Conservation (phyloP, 2,888 invertebrate species). For the Calameuta idolon region DNA sequence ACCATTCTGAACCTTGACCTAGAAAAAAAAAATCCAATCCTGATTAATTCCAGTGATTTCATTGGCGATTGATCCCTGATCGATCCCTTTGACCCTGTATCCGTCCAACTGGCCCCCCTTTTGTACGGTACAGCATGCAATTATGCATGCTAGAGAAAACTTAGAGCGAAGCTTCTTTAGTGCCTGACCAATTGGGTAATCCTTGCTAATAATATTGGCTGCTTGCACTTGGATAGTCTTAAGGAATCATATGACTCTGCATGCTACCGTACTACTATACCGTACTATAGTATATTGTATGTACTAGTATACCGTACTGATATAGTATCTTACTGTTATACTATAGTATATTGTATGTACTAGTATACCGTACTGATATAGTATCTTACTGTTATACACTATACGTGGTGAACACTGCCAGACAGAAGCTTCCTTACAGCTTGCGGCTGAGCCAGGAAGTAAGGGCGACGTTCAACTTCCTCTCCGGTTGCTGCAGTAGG, state of each 20-base stretch:
- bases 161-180: neutral
- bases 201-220: neutral
- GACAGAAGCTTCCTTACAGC: neutral
- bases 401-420: neutral
- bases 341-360: too few relatives aligned
- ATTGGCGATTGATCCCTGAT: neutral
- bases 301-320: too few relatives aligned
- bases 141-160: neutral
- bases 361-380: too few relatives aligned
- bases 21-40: neutral
- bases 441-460: neutral
- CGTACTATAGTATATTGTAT: neutral
- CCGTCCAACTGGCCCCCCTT: neutral
- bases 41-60: neutral
- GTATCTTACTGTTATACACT: neutral
- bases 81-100: neutral
- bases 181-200: neutral
- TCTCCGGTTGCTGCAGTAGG: neutral
- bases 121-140: neutral
- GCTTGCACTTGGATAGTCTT: neutral
- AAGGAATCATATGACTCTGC: neutral
- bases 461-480: neutral
- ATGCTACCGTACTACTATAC: neutral
- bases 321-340: too few relatives aligned
- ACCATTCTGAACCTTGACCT: neutral